Conservation (phyloP, 2,797 vertebrate genomes). For the Poliocrania exsul region DNA sequence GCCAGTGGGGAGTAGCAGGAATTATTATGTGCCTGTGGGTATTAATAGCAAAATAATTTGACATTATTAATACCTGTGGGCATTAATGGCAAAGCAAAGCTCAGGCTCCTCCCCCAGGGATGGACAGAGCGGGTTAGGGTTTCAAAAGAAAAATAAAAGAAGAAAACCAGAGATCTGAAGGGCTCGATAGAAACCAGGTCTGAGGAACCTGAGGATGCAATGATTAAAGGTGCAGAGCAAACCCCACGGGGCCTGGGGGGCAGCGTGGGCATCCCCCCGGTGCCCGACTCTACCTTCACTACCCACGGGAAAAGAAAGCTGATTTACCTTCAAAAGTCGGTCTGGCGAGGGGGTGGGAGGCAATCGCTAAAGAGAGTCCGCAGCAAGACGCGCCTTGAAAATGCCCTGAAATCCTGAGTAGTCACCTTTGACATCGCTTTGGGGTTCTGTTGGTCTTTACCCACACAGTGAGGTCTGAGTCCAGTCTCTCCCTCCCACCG, state of each 20-base stretch:
- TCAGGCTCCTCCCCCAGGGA: background rate
- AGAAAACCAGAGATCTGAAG: background rate
- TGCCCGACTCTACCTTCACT: background rate
- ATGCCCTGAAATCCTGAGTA: constrained; percentile 66
- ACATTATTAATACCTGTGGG: background rate
- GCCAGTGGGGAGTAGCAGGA: background rate
- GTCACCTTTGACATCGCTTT: background rate
- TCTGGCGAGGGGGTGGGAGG: background rate
- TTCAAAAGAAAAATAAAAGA: background rate
- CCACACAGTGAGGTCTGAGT: background rate
- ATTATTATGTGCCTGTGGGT: background rate
- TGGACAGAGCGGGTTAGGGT: background rate
- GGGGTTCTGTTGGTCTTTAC: background rate
- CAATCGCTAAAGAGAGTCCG: background rate
- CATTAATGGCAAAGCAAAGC: background rate
- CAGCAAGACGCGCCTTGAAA: constrained; percentile 5
- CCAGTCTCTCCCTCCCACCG: background rate
- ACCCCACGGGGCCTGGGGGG: accelerated
- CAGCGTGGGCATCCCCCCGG: background rate
- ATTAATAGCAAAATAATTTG: background rate
- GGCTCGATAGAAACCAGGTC: background rate
- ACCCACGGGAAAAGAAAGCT: background rate
- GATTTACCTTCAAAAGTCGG: constrained; percentile 7
- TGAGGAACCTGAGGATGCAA: background rate
- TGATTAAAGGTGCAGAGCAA: background rate